Evolutionary conservation across 2,797 vertebrate species (phyloP), one percentile per base, ranked within the genome.

Genomic region (Carapus acus): DNA sequence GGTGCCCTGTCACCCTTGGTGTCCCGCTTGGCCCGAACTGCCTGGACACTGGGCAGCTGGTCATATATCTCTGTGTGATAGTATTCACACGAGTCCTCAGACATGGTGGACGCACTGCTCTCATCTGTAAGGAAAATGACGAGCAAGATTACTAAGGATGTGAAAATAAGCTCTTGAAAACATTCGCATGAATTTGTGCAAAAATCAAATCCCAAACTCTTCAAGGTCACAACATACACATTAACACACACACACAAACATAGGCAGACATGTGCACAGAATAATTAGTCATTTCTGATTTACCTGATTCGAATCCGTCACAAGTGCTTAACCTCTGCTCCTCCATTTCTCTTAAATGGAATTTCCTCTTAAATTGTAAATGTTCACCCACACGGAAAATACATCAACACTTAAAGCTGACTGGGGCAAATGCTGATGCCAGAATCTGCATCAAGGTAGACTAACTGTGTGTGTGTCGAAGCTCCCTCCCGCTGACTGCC

Each of bases 61-160:
- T 80, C 71, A 36, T 61, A 86, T 61, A 85, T 84, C 56, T 83
- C 79, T 0, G 63, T 77, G 63, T 87, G 82, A 54, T 83, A 65
- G 65, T 86, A 83, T 44, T 82, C 79, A 37, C 51, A 78, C 7
- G 79, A 81, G 41, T 84, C 82, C 1, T 65, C 60, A 1, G 83
- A 85, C 66, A 57, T 3, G 13, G 33, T 66, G 9, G 82, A 85
- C 0, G 11, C 2, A 27, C 37, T 37, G 62, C 81, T 87, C 22
- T 79, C 79, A 1, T 71, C 87, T 89, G 72, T 24, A 24, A 24
- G 6, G 41, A 56, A 21, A 55, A 48, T 7, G 20, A 47, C 23
- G 42, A 3, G 40, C 29, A 3, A 4, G 7, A 40, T 12, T 17
- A 6, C 3, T 47, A 31, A 15, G 24, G 38, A 44, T 6, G 21